Base-by-base conservation (phyloP, 2,797 vertebrate species). In the Parauchenoglanis punctatus region DNA sequence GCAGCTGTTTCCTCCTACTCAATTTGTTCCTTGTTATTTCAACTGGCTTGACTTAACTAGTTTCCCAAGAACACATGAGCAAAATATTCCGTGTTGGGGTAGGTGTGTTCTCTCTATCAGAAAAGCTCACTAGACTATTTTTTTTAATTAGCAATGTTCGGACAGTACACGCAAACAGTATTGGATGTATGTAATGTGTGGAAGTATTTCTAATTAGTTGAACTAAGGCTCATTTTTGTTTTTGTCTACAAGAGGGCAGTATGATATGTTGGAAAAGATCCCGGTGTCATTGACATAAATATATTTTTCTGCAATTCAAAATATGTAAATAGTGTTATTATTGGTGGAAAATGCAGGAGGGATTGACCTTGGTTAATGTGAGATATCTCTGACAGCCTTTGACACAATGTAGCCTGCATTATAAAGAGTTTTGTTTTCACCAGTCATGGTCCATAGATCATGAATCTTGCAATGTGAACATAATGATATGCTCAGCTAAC, bases 1-100 rank as follows among this genome's bases (percentile, higher is more conserved):
- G 83, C 94, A 95, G 94, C 93, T 95, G 95, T 70, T 87, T 90
- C 92, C 92, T 91, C 92, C 92, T 92, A 92, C 92, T 85, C 91
- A 87, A 84, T 90, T 81, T 89, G 73, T 25, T 68, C 89, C 87
- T 91, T 87, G 85, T 72, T 3, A 91, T 94, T 94, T 93, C 90
- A 88, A 93, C 93, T 94, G 93, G 91, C 92, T 91, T 91, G 88
- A 92, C 91, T 86, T 92, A 65, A 92, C 89, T 92, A 89, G 80
- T 70, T 93, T 93, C 90, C 92, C 90, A 91, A 91, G 92, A 95
- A 91, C 86, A 85, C 61, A 76, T 88, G 80, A 86, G 31, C 31
- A 77, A 13, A 72, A 18, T 67, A 68, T 90, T 89, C 84, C 80
- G 75, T 81, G 46, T 85, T 76, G 72, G 75, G 59, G 17, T 75